Percentiles rank a stretch among this genome's conserved stretches.
These are phyloP conservation scores for Peromyscus melanophrys DNA, from an alignment of 2,797 vertebrate species.

Conservation along the genomic window DNA sequence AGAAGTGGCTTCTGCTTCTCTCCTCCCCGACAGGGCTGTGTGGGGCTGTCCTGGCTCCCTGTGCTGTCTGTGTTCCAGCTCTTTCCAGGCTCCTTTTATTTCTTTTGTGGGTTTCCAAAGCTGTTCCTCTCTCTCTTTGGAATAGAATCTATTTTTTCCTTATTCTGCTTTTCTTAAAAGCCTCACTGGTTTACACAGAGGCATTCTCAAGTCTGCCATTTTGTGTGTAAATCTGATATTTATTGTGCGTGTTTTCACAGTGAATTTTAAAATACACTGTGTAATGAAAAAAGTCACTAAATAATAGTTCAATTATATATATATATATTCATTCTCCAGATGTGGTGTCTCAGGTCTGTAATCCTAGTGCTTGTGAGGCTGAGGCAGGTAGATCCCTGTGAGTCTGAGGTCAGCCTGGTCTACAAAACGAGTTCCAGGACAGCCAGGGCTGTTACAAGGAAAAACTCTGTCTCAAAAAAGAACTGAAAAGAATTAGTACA, in stretches of 20 bases:
- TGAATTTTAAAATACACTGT: too few relatives aligned
- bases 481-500: neutral
- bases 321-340: too few relatives aligned
- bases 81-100: too few relatives aligned
- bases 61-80: neutral
- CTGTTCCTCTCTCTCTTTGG: neutral
- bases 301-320: too few relatives aligned
- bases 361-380: neutral
- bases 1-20: neutral
- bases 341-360: neutral
- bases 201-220: neutral
- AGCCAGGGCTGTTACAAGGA: neutral
- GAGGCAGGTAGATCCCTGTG: neutral
- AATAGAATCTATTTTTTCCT: neutral
- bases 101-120: neutral
- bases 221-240: neutral
- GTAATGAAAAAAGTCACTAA: too few relatives aligned
- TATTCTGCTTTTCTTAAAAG: neutral
- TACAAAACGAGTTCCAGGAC: neutral
- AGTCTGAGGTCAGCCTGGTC: neutral
- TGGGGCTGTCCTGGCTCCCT: neutral
- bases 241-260: neutral
- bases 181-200: neutral
- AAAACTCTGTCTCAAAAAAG: neutral
- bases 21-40: neutral